Base-by-base conservation (phyloP, 2,797 vertebrate genomes). In the Amblyopsis hoosieri region DNA sequence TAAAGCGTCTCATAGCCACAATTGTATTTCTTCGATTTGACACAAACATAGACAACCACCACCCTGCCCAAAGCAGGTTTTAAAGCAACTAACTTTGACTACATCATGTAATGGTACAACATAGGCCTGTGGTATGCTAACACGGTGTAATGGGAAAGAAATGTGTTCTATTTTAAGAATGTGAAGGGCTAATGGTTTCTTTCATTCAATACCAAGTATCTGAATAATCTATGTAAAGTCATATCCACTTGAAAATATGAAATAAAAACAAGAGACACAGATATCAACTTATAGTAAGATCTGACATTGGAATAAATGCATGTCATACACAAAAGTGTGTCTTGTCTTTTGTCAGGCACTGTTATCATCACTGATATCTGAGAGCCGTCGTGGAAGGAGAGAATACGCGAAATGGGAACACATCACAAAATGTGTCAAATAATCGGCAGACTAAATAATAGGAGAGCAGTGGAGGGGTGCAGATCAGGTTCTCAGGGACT, bases 351-450 rank as follows among this genome's bases (percentile, higher is more conserved):
- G 74, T 53, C 62, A 57, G 48, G 33, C 5, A 53, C 54, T 37
- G 59, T 55, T 66, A 45, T 76, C 7, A 60, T 49, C 8, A 1
- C 4, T 74, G 85, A 85, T 70, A 81, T 78, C 64, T 64, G 23
- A 82, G 72, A 74, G 62, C 51, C 62, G 52, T 64, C 48, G 52
- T 67, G 67, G 61, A 74, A 66, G 15, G 67, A 37, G 48, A 67
- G 57, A 72, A 70, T 1, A 62, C 52, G 48, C 1, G n/a, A 72
- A 85, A 79, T 65, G 72, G 78, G 80, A 76, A 45, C 72, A 67
- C 72, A 66, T 85, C 81, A 80, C 75, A 74, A 75, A 85, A 83
- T 73, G 67, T 69, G 82, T 68, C 69, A 67, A 74, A 64, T 72
- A 71, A 79, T 81, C 76, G 72, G 72, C 37, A 60, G 60, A 72